Conservation (phyloP, 2,797 vertebrate species). For the Carcharodon carcharias region DNA sequence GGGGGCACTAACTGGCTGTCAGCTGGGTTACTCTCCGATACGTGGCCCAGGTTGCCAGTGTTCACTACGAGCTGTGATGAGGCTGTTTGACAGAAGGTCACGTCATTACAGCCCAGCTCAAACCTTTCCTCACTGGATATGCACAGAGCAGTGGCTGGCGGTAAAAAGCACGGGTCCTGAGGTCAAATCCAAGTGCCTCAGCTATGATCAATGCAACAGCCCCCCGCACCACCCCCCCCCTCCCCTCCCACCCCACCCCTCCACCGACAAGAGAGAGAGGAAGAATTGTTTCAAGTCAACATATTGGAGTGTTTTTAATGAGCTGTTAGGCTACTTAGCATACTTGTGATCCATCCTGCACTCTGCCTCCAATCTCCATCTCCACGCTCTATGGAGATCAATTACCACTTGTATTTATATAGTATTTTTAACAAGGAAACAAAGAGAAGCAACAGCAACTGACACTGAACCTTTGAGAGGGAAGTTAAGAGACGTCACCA, state of each 20-base stretch:
- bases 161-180: no score
- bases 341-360: neutral
- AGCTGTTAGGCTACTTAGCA: neutral
- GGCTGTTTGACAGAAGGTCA: neutral
- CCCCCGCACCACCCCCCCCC: no score
- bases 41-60: neutral
- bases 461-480: neutral
- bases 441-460: neutral
- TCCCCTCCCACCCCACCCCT: no score
- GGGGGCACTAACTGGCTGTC: neutral
- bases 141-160: neutral
- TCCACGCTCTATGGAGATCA: neutral
- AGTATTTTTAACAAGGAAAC: neutral
- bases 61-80: neutral
- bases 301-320: neutral
- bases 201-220: neutral
- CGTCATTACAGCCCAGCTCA: no score
- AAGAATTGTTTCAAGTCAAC: no score
- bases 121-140: neutral
- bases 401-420: neutral
- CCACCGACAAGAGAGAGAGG: no score
- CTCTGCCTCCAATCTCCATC: no score
- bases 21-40: neutral
- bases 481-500: neutral
- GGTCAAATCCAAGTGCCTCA: neutral